Conservation (phyloP, 1,140 invertebrate species). For the Temnothorax nylanderi region DNA sequence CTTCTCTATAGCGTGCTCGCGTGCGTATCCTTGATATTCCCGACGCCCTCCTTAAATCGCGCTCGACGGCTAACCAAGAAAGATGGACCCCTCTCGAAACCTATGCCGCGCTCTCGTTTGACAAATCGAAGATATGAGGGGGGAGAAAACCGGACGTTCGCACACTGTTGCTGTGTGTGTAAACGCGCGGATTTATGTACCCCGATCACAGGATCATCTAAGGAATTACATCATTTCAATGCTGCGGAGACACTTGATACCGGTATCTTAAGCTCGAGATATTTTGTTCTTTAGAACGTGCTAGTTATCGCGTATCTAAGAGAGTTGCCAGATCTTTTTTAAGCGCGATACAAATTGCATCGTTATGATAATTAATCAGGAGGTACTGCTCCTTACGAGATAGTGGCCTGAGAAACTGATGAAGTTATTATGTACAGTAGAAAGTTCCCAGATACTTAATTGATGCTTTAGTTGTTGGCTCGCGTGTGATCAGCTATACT, state of each 20-base stretch:
- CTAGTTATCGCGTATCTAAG: not conserved
- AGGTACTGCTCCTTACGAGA: not conserved
- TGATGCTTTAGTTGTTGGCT: not conserved
- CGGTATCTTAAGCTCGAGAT: not conserved
- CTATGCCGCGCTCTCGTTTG: conserved; percentile 14
- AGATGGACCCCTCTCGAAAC: conserved; percentile 1
- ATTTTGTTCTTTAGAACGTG: not conserved
- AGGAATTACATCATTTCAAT: not conserved
- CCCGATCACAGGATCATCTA: not conserved
- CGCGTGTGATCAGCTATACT: not conserved
- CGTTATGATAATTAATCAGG: conserved; percentile 26
- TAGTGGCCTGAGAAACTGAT: not conserved
- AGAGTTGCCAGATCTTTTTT: conserved; percentile 19
- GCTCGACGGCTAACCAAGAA: conserved; percentile 19
- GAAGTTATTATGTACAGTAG: conserved; percentile 4
- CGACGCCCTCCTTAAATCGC: conserved; percentile 27
- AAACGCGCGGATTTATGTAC: conserved; percentile 14
- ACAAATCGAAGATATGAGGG: conserved; percentile 18
- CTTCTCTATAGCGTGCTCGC: not conserved
- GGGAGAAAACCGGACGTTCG: not conserved
- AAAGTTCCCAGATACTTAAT: conserved; percentile 15
- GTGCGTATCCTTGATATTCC: conserved; percentile 25
- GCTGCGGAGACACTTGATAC: not conserved
- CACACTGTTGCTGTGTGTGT: not conserved
- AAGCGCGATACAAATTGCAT: conserved; percentile 18